Percentiles rank a stretch among this genome's conserved stretches.
Conservation (phyloP, 1,140 invertebrate genomes). For the Bursaphelenchus mucronatus region DNA sequence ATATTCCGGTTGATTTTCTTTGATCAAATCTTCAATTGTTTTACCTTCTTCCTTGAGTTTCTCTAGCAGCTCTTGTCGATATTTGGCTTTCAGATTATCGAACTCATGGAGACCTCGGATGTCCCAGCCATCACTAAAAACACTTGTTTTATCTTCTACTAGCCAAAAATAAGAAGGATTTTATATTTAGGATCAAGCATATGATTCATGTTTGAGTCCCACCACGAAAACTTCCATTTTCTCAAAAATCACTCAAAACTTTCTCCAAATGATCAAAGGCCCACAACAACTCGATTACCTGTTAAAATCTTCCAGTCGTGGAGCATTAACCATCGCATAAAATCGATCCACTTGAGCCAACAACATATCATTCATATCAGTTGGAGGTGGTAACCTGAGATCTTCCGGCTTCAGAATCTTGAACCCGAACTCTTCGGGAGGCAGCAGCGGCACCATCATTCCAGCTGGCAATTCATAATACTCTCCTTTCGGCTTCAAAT, state of each 20-base stretch:
- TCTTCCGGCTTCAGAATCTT: constrained; percentile 27
- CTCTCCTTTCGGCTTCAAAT: constrained; percentile 23
- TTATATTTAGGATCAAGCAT: neutral
- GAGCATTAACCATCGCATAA: constrained; percentile 15
- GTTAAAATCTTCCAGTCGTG: constrained; percentile 15
- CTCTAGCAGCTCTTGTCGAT: constrained; percentile 29
- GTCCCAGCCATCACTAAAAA: constrained; percentile 45
- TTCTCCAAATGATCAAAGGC: constrained; percentile 5
- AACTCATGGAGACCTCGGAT: constrained; percentile 38
- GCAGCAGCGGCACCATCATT: constrained; percentile 33
- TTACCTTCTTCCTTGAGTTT: constrained; percentile 41
- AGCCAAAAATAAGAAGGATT: constrained; percentile 4
- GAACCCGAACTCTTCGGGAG: constrained; percentile 33
- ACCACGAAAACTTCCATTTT: neutral
- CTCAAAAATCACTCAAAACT: neutral
- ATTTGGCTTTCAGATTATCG: constrained; percentile 28
- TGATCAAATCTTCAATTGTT: constrained; percentile 46
- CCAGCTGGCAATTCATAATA: constrained; percentile 28
- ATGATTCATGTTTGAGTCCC: neutral
- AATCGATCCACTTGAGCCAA: constrained; percentile 42
- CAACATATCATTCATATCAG: constrained; percentile 27
- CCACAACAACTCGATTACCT: constrained; percentile 16
- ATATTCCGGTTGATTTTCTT: constrained; percentile 19
- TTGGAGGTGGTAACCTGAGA: constrained; percentile 32
- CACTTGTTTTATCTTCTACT: neutral